Conservation (phyloP, 37 sponge, comb jelly and placozoan genomes). For the Hexactinellida sp. region DNA sequence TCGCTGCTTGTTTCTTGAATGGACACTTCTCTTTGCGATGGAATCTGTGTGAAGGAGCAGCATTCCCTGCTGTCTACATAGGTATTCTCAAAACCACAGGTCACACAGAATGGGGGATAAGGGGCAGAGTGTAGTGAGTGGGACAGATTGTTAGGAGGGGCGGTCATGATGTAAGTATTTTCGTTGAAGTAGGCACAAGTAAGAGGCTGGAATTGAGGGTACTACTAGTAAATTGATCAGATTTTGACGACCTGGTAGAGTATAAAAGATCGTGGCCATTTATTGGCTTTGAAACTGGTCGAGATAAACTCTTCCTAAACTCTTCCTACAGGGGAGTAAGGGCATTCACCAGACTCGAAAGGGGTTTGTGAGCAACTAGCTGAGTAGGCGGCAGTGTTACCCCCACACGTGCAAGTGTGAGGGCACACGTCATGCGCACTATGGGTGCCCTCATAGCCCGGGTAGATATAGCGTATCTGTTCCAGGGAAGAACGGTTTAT, state of each 20-base stretch:
- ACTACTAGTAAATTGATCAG: background rate
- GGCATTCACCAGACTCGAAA: background rate
- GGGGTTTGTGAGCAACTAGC: too few species aligned
- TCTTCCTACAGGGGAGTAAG: background rate
- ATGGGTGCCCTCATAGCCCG: too few species aligned
- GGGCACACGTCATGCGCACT: too few species aligned
- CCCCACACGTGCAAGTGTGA: too few species aligned
- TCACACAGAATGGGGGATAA: background rate
- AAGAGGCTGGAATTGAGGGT: background rate
- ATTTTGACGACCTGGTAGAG: too few species aligned
- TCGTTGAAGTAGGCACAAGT: background rate
- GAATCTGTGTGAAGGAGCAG: background rate
- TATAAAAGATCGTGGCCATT: too few species aligned
- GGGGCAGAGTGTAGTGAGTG: background rate
- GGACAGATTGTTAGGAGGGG: background rate
- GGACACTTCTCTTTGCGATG: background rate
- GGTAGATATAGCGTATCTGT: too few species aligned
- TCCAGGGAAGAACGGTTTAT: too few species aligned
- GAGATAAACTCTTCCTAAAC: background rate
- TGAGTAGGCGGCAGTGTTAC: too few species aligned
- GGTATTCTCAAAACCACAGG: background rate
- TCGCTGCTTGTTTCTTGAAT: background rate
- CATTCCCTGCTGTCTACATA: background rate
- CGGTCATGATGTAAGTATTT: background rate
- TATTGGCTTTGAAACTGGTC: too few species aligned